These are phyloP conservation scores for Brachypodius melanocephalos DNA, from an alignment of 2,113 vertebrate species.

Conservation along the genomic window DNA sequence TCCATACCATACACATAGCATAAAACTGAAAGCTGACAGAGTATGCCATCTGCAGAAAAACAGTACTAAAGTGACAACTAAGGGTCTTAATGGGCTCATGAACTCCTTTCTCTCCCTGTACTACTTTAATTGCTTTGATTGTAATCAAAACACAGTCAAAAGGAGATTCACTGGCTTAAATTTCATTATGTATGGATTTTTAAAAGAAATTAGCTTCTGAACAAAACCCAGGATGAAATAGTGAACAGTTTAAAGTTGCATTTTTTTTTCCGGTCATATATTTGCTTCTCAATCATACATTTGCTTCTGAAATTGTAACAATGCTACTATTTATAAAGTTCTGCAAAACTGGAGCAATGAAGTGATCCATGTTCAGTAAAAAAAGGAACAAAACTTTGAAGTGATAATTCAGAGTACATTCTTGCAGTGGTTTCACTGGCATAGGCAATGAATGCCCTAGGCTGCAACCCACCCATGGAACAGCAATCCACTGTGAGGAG, in stretches of 20 bases:
- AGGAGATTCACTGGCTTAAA: neutral
- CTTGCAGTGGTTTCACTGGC: neutral
- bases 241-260: neutral
- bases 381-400: fast-evolving
- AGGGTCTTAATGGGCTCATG: neutral
- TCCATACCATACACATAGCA: neutral
- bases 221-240: neutral
- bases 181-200: neutral
- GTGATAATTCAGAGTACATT: neutral
- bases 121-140: neutral
- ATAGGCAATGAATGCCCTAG: neutral
- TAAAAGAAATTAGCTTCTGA: neutral
- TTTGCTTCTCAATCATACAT: neutral
- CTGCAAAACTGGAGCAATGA: neutral
- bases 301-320: neutral
- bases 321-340: neutral
- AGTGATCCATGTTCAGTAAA: neutral
- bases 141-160: neutral
- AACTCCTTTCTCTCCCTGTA: neutral
- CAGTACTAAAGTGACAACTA: neutral
- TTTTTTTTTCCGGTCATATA: neutral
- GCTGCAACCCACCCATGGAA: neutral
- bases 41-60: neutral
- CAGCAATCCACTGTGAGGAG: fast-evolving
- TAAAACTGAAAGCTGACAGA: neutral